phyloP scores from a whole-genome alignment of 1,140 invertebrate genomes.

The Cherax destructor region DNA sequence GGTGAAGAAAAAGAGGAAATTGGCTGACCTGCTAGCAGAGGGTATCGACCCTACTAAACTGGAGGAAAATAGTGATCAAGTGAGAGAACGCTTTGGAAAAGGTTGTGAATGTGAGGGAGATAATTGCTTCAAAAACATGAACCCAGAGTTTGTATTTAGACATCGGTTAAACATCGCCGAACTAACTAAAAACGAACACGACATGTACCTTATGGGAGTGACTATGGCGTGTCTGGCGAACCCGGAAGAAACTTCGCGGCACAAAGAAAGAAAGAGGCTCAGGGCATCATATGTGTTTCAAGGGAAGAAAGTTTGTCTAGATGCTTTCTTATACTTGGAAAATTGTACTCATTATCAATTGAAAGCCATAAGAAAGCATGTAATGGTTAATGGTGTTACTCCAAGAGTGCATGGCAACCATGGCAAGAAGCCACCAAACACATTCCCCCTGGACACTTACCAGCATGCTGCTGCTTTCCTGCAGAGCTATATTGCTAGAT shows the following conservation, averaged over 20 bases:
- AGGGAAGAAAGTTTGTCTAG: constrained; percentile 84
- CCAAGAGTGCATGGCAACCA: constrained; percentile 86
- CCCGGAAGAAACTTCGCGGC: constrained; percentile 83
- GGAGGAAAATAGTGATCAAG: constrained; percentile 80
- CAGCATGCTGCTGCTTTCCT: constrained; percentile 85
- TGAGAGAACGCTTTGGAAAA: constrained; percentile 81
- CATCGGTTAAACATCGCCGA: constrained; percentile 87
- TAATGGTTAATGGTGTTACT: constrained; percentile 86
- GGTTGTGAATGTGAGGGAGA: constrained; percentile 86
- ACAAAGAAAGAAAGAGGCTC: constrained; percentile 83
- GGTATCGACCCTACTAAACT: constrained; percentile 77
- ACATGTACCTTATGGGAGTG: constrained; percentile 87
- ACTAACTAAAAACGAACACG: constrained; percentile 84
- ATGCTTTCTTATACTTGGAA: constrained; percentile 86
- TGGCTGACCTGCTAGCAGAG: constrained; percentile 76
- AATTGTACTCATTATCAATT: constrained; percentile 88
- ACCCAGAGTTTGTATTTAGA: constrained; percentile 84
- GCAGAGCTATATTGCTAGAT: constrained; percentile 82
- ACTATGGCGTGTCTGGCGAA: constrained; percentile 87
- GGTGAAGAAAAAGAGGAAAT: constrained; percentile 77
- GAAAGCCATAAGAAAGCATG: constrained; percentile 85
- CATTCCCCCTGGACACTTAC: constrained; percentile 86
- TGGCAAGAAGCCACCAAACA: constrained; percentile 88
- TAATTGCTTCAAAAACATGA: constrained; percentile 84
- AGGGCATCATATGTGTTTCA: constrained; percentile 84